phyloP scores from a whole-genome alignment of 35 echinoderm and acorn worm genomes.

The Strongylocentrotus purpuratus region DNA sequence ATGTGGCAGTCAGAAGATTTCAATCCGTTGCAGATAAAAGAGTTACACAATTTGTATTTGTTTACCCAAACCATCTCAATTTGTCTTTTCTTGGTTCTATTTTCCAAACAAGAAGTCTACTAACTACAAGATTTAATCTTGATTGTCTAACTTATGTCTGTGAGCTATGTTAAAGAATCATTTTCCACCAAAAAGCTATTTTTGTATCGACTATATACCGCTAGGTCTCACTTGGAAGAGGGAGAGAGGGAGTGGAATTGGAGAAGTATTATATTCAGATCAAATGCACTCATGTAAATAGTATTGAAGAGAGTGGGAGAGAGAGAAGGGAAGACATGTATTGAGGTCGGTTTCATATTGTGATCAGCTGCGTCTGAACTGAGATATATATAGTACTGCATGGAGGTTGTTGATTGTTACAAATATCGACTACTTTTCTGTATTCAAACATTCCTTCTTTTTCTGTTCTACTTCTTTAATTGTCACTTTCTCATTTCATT shows the following conservation, averaged over 20 bases:
- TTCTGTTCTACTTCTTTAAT: background rate
- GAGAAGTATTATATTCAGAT: background rate
- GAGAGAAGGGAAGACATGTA: background rate
- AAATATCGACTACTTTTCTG: background rate
- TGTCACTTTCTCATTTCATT: background rate
- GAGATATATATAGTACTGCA: background rate
- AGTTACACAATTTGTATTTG: background rate
- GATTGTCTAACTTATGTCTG: background rate
- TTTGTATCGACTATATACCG: background rate
- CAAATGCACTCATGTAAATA: constrained; percentile 6
- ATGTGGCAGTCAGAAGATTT: background rate
- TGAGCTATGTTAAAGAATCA: background rate
- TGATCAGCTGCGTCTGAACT: background rate
- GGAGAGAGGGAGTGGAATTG: background rate
- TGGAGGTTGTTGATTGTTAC: background rate
- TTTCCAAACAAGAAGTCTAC: background rate
- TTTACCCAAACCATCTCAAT: background rate
- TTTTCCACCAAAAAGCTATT: background rate
- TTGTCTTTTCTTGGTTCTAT: background rate
- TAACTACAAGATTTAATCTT: background rate
- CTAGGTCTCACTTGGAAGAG: background rate
- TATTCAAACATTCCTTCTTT: background rate
- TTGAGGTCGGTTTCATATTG: background rate
- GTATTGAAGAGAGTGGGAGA: background rate
- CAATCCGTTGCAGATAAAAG: too few relatives aligned